phyloP scores from a whole-genome alignment of 2,888 invertebrate species.

The Pyrgus malvae region DNA sequence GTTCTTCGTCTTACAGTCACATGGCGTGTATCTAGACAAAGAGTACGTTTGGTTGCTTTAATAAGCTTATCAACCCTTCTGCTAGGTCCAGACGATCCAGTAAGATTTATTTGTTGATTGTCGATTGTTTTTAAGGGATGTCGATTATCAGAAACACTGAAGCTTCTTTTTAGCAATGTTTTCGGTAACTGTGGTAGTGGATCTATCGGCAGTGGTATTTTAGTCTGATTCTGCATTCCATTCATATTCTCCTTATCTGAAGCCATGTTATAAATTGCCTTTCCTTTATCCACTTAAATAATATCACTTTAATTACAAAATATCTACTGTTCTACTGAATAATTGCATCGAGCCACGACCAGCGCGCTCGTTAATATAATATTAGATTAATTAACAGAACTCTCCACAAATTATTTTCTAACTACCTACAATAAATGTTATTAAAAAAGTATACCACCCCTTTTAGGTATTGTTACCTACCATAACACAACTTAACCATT shows the following conservation, averaged over 20 bases:
- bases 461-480: too few species aligned
- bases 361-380: conserved; percentile 48
- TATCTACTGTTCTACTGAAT: neutral
- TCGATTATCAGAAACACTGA: conserved; percentile 37
- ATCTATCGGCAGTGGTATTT: conserved; percentile 57
- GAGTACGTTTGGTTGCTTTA: conserved; percentile 31
- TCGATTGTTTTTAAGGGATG: conserved; percentile 52
- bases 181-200: conserved; percentile 56
- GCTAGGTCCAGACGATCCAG: conserved; percentile 35
- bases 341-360: conserved; percentile 45
- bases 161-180: too few species aligned
- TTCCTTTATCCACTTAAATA: too few species aligned
- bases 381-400: neutral
- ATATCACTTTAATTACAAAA: neutral
- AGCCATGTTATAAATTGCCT: too few species aligned
- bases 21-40: conserved; percentile 44
- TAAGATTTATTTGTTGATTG: conserved; percentile 33
- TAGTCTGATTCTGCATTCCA: conserved; percentile 39
- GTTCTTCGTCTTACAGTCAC: conserved; percentile 48
- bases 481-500: too few species aligned
- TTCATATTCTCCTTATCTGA: conserved; percentile 52
- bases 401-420: conserved; percentile 2
- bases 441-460: too few species aligned
- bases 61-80: conserved; percentile 28
- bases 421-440: conserved; percentile 45